These are phyloP conservation scores for Parapsyche elsis DNA, from an alignment of 1,140 invertebrate species.

Conservation along the genomic window DNA sequence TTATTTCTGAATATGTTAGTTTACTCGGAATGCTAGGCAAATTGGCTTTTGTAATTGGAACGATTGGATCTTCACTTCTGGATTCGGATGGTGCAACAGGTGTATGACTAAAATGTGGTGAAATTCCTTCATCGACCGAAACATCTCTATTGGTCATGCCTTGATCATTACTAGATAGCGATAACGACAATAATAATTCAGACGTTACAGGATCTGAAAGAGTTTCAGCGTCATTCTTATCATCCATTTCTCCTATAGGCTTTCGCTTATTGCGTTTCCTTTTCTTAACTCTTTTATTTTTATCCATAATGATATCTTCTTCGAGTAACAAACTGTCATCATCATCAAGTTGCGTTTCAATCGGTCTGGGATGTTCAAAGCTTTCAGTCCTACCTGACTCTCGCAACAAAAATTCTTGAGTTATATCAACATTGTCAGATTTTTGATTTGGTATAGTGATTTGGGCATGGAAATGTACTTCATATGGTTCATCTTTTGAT, in stretches of 20 bases:
- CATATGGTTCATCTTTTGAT: slow-evolving; percentile 71
- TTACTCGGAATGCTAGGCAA: slow-evolving; percentile 54
- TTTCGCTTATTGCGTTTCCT: slow-evolving; percentile 61
- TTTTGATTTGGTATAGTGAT: slow-evolving; percentile 69
- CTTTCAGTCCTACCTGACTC: slow-evolving; percentile 44
- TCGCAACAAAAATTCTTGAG: slow-evolving; percentile 49
- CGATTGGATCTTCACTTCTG: neutral
- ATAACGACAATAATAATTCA: slow-evolving; percentile 63
- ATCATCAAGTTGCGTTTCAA: slow-evolving; percentile 32
- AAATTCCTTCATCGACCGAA: slow-evolving; percentile 66
- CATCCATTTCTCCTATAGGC: slow-evolving; percentile 49
- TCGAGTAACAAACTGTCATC: slow-evolving; percentile 48
- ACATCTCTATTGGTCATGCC: slow-evolving; percentile 60
- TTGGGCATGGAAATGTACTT: slow-evolving; percentile 72
- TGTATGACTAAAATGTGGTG: slow-evolving; percentile 47
- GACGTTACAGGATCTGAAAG: slow-evolving; percentile 67
- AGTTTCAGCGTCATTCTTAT: slow-evolving; percentile 63
- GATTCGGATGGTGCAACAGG: slow-evolving; percentile 16
- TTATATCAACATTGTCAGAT: slow-evolving; percentile 45
- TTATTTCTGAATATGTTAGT: slow-evolving; percentile 65
- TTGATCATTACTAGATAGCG: slow-evolving; percentile 63
- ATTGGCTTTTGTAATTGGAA: neutral
- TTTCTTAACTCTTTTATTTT: slow-evolving; percentile 63
- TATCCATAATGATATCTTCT: slow-evolving; percentile 57
- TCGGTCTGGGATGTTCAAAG: slow-evolving; percentile 15